Evolutionary conservation across 1,140 invertebrate genomes (phyloP), one percentile per base, ranked within the genome.

Genomic region (Drosophila funebris): DNA sequence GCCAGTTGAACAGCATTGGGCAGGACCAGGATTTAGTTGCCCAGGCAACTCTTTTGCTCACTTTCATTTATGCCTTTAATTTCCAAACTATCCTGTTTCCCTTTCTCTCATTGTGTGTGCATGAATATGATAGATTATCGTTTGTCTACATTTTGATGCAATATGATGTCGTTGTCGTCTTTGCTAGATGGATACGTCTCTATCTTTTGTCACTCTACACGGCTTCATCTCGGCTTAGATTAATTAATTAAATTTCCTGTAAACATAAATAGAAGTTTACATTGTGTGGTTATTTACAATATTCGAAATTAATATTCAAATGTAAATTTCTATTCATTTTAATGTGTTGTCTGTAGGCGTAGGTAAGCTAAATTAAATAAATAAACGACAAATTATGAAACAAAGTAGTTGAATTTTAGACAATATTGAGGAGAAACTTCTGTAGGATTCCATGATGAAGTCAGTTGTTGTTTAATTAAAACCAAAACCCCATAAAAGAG

Each of bases 201-300:
- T 27, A 13, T 36, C 29, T 50, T 20, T 18, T 46, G 60, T 53
- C 36, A 24, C 24, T 63, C 39, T 9, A n/a, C 48, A 36, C 41
- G 11, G 36, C 20, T 27, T 48, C 73, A 43, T 44, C 66, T 73
- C 69, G 60, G 69, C 70, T 67, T 18, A 68, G 56, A 46, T 69
- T 88, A 84, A 88, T 88, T 88, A 88, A 88, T 88, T 88, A 76
- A 76, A 83, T 88, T 79, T 88, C 66, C 71, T 70, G 70, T 60
- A 46, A 54, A 71, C 76, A 82, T 78, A 88, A 88, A 87, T 76
- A 82, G 78, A 87, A 87, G 78, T 69, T 76, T 81, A 70, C 74
- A 74, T 70, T 83, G 79, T 27, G 24, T 29, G 48, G 24, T 60
- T 36, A 24, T 50, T 29, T 44, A 39, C 24, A 66, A 63, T 63